Conservation (phyloP, 1,140 invertebrate species). For the Centruroides sculpturatus region DNA sequence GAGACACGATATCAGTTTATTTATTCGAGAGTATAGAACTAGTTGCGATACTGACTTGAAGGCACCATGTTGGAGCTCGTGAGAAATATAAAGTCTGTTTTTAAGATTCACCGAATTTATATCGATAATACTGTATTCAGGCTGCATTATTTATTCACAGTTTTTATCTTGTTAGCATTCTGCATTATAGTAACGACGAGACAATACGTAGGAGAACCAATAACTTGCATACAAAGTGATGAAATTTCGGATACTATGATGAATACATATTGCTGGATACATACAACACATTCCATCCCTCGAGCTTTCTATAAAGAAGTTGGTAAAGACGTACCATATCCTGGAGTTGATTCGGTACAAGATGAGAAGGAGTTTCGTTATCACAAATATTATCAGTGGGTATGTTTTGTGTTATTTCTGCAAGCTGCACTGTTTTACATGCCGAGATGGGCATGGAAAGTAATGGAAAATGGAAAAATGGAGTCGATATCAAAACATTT, state of each 20-base stretch:
- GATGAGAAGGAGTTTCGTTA: slow-evolving; percentile 17
- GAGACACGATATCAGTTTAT: too few species aligned
- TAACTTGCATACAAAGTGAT: slow-evolving; percentile 84
- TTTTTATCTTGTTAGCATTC: slow-evolving; percentile 76
- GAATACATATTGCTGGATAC: slow-evolving; percentile 85
- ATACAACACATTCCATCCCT: slow-evolving; percentile 61
- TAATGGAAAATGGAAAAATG: slow-evolving; percentile 40
- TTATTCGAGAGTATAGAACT: too few species aligned
- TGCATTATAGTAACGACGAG: slow-evolving; percentile 69
- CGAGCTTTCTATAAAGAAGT: slow-evolving; percentile 17
- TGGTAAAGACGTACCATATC: slow-evolving; percentile 20
- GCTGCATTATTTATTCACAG: slow-evolving; percentile 83
- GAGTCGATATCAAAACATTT: slow-evolving; percentile 42
- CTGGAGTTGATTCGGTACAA: slow-evolving; percentile 20
- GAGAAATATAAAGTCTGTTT: slow-evolving; percentile 25
- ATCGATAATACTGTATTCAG: slow-evolving; percentile 90
- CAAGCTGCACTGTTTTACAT: slow-evolving; percentile 31
- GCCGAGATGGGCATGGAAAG: slow-evolving; percentile 29
- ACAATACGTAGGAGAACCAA: slow-evolving; percentile 58
- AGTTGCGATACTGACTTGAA: too few species aligned
- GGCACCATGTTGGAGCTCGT: slow-evolving; percentile 13
- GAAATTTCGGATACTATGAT: slow-evolving; percentile 65
- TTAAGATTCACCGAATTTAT: slow-evolving; percentile 30
- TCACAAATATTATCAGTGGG: slow-evolving; percentile 33
- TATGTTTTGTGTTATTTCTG: slow-evolving; percentile 29